Evolutionary conservation across 1,140 invertebrate species (phyloP).

Genomic region (Procambarus virginalis): DNA sequence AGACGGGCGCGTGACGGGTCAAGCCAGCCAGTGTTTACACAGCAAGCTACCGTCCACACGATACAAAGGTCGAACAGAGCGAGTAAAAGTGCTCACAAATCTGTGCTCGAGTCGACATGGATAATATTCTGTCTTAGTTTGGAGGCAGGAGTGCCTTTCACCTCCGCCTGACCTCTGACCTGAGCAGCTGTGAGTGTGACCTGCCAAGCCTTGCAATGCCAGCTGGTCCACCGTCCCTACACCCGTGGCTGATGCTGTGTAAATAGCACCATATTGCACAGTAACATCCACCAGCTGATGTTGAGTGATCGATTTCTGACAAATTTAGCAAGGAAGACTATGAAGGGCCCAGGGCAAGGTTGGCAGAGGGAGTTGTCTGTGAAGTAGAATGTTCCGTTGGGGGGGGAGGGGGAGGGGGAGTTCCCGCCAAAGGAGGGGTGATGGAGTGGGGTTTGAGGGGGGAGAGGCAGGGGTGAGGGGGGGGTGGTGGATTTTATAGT

Average conservation of each 20-base stretch:
- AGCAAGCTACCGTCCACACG: not conserved
- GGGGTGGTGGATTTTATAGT: not conserved
- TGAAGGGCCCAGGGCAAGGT: too few species aligned
- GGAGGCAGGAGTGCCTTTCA: slow-evolving; percentile 11
- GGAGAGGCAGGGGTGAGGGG: not conserved
- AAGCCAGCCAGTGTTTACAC: too few species aligned
- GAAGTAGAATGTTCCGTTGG: too few species aligned
- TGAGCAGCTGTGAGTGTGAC: slow-evolving; percentile 1
- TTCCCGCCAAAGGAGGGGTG: too few species aligned
- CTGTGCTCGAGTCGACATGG: not conserved
- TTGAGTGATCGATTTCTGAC: too few species aligned
- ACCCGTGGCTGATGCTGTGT: too few species aligned
- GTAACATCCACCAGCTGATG: too few species aligned
- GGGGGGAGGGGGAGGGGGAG: not conserved
- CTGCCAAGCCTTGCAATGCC: not conserved
- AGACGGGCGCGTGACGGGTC: too few species aligned
- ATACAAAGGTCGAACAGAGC: not conserved
- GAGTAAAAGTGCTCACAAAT: not conserved
- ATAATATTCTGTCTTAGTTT: not conserved
- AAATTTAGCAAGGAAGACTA: too few species aligned
- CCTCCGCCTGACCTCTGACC: slow-evolving; percentile 21
- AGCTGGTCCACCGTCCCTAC: not conserved
- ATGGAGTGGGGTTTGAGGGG: not conserved
- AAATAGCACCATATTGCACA: too few species aligned
- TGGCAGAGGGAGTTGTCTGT: too few species aligned